Base-by-base conservation (phyloP, 2,113 vertebrate genomes). In the Passer montanus region DNA sequence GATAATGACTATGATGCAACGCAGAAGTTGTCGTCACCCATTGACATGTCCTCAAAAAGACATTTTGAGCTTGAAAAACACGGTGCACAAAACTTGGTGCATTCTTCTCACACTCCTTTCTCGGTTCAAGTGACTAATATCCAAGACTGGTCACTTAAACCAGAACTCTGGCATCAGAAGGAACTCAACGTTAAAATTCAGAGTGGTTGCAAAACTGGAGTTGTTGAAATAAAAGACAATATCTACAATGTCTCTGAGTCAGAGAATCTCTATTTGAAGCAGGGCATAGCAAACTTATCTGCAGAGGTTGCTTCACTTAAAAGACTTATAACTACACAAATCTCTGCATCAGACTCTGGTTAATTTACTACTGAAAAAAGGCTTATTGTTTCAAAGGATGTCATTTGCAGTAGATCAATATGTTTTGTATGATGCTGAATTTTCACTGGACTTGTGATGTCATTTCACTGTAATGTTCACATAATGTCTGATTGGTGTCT, bases 111-210 rank as follows among this genome's bases (percentile, higher is more conserved):
- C 69, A 98, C 98, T 94, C 98, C 99, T 62, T 98, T 99, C 96
- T 99, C 99, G 0, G 97, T 98, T 90, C 99, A 99, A 87, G 98
- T 99, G 92, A 98, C 97, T 69, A 98, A 98, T 89, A 98, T 99
- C 93, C 99, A 98, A 70, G 98, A 98, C 95, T 99, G 99, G 99
- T 98, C 97, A 73, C 98, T 98, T n/a, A 98, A 97, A 93, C 93
- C 99, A 7, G 98, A 99, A 77, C 98, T 98, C 70, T 99, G 99
- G 99, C 98, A 98, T 69, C 98, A 97, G 30, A 98, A 98, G 90
- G 98, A 98, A 93, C 98, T 98, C 64, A 95, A 94, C 19, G 98
- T 98, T 80, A 98, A 97, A 87, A 97, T 95, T 87, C 98, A 97
- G 86, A 97, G 83, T 33, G 93, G 95, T 93, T 98, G 97, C 96